These are phyloP conservation scores for Microtus agrestis DNA, from an alignment of 2,797 vertebrate species.

Conservation along the genomic window DNA sequence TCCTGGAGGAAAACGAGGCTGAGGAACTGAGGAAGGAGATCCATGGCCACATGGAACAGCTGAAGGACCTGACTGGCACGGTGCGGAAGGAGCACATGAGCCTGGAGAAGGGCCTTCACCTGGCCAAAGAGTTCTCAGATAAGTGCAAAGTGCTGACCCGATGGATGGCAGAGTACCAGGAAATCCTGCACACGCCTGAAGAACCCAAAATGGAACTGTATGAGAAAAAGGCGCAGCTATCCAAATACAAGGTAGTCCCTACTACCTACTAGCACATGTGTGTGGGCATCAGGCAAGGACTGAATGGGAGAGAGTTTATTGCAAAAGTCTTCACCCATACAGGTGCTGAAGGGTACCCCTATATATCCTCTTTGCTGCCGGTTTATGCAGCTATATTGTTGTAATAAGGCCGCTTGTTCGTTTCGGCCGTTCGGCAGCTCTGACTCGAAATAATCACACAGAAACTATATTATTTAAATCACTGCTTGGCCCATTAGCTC, in stretches of 20 bases:
- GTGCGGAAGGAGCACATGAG: constrained; percentile 92
- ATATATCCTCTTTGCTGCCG: not conserved
- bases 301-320: not conserved
- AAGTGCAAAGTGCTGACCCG: constrained; percentile 93
- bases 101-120: constrained; percentile 92
- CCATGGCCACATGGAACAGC: constrained; percentile 87
- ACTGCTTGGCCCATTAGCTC: too few relatives aligned
- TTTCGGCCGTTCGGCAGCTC: too few relatives aligned
- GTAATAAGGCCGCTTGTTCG: too few relatives aligned
- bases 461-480: too few relatives aligned
- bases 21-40: constrained; percentile 92
- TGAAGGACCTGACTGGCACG: constrained; percentile 93
- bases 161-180: constrained; percentile 93
- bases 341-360: fast-evolving
- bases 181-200: constrained; percentile 88
- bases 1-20: constrained; percentile 91
- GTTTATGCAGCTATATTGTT: not conserved
- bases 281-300: not conserved
- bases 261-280: fast-evolving
- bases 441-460: too few relatives aligned
- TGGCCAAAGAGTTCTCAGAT: constrained; percentile 96
- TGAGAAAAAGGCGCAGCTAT: constrained; percentile 96
- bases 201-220: constrained; percentile 97
- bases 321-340: fast-evolving
- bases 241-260: constrained; percentile 95